phyloP scores from a whole-genome alignment of 2,888 invertebrate genomes.

The Netelia virgata region DNA sequence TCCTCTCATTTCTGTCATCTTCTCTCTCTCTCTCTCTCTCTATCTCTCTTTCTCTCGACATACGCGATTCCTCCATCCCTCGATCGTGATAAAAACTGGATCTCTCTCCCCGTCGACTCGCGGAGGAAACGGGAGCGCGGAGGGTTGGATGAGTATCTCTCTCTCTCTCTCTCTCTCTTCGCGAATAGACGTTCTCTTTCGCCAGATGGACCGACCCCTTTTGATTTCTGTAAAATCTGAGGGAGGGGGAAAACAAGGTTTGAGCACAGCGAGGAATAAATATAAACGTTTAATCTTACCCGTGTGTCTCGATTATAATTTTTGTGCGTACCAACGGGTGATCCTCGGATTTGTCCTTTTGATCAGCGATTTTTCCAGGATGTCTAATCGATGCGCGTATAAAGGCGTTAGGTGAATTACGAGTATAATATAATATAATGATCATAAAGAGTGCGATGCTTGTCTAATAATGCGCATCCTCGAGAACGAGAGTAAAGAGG shows the following conservation, averaged over 20 bases:
- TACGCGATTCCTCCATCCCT: slow-evolving; percentile 65
- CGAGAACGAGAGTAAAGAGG: slow-evolving; percentile 31
- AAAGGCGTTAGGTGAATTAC: background rate
- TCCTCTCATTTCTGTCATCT: slow-evolving; percentile 32
- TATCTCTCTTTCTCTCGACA: slow-evolving; percentile 61
- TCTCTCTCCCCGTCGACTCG: slow-evolving; percentile 69
- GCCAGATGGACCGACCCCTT: slow-evolving; percentile 60
- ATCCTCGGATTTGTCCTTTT: slow-evolving; percentile 27
- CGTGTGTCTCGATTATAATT: slow-evolving; percentile 80
- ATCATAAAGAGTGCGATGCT: slow-evolving; percentile 9
- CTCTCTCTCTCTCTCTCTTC: slow-evolving; percentile 68
- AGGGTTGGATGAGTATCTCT: slow-evolving; percentile 42
- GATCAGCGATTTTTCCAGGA: slow-evolving; percentile 40
- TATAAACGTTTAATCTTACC: slow-evolving; percentile 81
- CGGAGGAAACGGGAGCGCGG: slow-evolving; percentile 41
- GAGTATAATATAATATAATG: slow-evolving; percentile 28
- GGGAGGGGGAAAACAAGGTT: slow-evolving; percentile 1
- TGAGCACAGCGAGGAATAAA: slow-evolving; percentile 76
- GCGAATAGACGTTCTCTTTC: slow-evolving; percentile 71
- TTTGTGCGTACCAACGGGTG: slow-evolving; percentile 67
- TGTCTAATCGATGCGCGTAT: slow-evolving; percentile 74
- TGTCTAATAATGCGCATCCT: slow-evolving; percentile 27
- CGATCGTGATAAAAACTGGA: slow-evolving; percentile 80
- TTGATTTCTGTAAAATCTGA: slow-evolving; percentile 39
- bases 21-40: slow-evolving; percentile 21